phyloP scores from a whole-genome alignment of 2,797 vertebrate species.

The Poeciliopsis turneri region DNA sequence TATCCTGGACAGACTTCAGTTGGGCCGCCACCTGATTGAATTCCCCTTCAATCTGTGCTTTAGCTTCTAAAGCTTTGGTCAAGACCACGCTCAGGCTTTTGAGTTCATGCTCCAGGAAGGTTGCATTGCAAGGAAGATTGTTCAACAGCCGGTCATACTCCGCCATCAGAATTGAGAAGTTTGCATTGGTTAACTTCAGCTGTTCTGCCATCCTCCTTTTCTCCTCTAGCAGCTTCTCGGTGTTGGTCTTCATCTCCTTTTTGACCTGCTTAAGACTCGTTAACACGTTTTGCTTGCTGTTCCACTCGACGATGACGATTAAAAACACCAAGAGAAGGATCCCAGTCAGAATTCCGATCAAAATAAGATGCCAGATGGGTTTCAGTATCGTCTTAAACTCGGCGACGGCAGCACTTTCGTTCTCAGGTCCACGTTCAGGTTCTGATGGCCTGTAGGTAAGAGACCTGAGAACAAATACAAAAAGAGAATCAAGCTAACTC shows the following conservation, averaged over 20 bases:
- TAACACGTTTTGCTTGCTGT: not conserved
- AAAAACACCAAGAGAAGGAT: not conserved
- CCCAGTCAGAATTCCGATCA: not conserved
- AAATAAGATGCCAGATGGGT: not conserved
- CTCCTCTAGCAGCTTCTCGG: not conserved
- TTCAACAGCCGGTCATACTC: not conserved
- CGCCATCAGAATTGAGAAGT: not conserved
- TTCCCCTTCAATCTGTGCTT: accelerated
- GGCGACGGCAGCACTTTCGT: not conserved
- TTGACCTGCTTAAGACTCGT: not conserved
- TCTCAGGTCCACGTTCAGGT: not conserved
- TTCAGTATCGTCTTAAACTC: not conserved
- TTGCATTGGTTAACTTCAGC: not conserved
- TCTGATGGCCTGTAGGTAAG: not conserved
- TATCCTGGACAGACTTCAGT: not conserved
- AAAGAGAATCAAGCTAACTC: not conserved
- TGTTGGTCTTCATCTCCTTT: not conserved
- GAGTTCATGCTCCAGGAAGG: not conserved
- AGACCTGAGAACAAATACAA: not conserved
- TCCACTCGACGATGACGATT: not conserved
- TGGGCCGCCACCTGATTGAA: not conserved
- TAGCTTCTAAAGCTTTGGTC: not conserved
- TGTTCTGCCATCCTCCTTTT: not conserved
- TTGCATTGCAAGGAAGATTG: not conserved
- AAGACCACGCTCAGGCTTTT: not conserved